Evolutionary conservation across 2,797 vertebrate species (phyloP).

Genomic region (Diceros bicornis): DNA sequence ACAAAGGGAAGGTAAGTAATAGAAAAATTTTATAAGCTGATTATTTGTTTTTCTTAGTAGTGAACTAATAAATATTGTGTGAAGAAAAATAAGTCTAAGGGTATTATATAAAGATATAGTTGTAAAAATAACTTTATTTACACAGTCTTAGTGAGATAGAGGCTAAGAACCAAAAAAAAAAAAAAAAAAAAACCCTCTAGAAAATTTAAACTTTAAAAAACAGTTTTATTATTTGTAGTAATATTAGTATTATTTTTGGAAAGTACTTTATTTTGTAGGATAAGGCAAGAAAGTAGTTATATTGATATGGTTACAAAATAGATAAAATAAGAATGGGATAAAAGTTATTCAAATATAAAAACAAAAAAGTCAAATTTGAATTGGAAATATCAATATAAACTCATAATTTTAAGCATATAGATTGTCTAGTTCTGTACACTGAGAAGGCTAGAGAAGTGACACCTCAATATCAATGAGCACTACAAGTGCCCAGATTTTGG

Average conservation of each 20-base stretch:
- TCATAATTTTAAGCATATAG: neutral
- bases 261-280: neutral
- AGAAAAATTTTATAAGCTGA: neutral
- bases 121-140: neutral
- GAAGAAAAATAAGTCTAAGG: neutral
- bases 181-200: neutral
- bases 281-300: neutral
- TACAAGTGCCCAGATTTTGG: neutral
- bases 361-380: neutral
- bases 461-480: neutral
- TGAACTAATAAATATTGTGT: neutral
- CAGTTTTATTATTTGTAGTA: neutral
- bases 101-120: neutral
- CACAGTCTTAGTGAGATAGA: neutral
- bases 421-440: neutral
- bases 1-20: neutral
- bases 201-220: neutral
- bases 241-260: neutral
- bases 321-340: neutral
- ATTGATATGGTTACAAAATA: neutral
- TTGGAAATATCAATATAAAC: neutral
- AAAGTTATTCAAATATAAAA: neutral
- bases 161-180: neutral
- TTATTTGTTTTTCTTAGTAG: neutral
- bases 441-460: neutral